Evolutionary conservation across 2,113 vertebrate species (phyloP).

Genomic region (Calidris pygmaea): DNA sequence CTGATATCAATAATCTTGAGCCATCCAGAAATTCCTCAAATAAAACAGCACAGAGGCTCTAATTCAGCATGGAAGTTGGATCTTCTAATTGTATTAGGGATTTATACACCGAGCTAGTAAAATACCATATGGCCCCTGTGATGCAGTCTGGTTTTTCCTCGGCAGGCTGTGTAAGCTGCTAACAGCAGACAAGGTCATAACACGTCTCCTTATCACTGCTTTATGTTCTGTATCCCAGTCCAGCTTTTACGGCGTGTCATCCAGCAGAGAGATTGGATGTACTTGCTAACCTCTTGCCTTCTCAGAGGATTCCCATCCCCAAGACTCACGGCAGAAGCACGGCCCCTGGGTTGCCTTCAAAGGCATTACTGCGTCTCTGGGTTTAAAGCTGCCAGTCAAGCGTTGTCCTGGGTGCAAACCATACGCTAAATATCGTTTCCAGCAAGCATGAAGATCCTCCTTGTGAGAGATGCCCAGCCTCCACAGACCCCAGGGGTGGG

Average conservation of each 20-base stretch:
- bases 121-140: constrained; percentile 54
- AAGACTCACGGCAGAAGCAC: neutral
- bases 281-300: neutral
- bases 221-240: neutral
- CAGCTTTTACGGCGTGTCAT: neutral
- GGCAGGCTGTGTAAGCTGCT: constrained; percentile 50
- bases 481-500: neutral
- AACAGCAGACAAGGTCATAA: constrained; percentile 59
- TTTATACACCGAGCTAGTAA: constrained; percentile 35
- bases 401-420: neutral
- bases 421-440: neutral
- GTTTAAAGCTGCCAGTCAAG: neutral
- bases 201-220: constrained; percentile 6
- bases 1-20: neutral
- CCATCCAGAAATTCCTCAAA: neutral
- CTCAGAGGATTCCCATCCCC: neutral
- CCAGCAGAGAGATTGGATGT: neutral
- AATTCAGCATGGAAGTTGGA: constrained; percentile 26
- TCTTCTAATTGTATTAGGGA: constrained; percentile 66
- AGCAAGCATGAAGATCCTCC: neutral
- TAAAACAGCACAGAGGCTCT: neutral
- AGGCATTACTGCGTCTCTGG: neutral
- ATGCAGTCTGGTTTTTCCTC: constrained; percentile 25
- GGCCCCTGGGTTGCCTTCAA: neutral
- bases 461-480: neutral